Conservation (phyloP, 2,888 invertebrate genomes). For the Ischnura elegans region DNA sequence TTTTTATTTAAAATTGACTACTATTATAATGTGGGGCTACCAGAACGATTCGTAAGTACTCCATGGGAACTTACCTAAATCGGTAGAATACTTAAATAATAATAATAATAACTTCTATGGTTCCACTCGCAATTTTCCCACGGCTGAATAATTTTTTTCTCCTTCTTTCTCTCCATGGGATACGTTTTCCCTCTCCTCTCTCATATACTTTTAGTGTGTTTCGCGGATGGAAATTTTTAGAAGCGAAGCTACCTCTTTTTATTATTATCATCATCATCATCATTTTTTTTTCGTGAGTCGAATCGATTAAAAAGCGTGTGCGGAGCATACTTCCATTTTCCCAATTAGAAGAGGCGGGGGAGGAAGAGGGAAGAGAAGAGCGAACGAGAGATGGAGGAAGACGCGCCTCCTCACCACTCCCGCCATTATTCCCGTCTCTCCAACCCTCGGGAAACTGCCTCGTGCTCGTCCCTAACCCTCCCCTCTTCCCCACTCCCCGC, state of each 20-base stretch:
- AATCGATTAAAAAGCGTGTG: conserved; percentile 19
- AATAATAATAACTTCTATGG: no score
- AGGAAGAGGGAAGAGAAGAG: background rate
- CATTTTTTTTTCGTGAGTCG: conserved; percentile 12
- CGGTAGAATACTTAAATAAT: no score
- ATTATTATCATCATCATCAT: no score
- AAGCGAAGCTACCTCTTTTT: background rate
- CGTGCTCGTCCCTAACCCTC: background rate
- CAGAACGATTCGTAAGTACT: no score
- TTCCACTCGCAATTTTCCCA: no score
- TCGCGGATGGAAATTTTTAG: background rate
- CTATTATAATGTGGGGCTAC: no score
- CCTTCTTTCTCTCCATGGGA: background rate
- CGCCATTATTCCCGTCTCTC: background rate
- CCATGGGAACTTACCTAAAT: no score
- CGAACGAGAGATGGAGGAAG: background rate
- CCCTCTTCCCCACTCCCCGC: background rate
- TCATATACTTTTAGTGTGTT: background rate
- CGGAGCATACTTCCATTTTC: conserved; percentile 35
- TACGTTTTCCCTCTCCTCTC: background rate
- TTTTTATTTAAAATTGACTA: no score
- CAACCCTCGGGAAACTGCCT: background rate
- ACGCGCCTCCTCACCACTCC: background rate
- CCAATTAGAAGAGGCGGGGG: conserved; percentile 30
- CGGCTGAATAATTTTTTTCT: no score